phyloP scores from a whole-genome alignment of 2,888 invertebrate genomes.

The Melanchra persicariae region DNA sequence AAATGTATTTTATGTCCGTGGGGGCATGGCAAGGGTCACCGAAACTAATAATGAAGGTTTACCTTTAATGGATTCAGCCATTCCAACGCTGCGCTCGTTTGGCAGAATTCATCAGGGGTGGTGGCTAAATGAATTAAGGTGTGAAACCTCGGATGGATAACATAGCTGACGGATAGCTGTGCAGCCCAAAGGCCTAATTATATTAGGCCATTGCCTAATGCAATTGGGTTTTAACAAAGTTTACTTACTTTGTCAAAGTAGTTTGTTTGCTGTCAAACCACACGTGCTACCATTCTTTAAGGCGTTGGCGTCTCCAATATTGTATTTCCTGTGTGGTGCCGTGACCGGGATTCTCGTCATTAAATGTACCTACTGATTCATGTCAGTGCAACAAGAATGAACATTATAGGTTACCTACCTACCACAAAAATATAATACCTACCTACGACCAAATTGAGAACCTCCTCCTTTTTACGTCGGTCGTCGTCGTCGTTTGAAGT shows the following conservation, averaged over 20 bases:
- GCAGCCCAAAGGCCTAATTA: too few species aligned
- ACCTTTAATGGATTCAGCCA: neutral
- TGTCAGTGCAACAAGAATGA: too few species aligned
- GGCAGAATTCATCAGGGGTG: neutral
- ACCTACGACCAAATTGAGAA: too few species aligned
- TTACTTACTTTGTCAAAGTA: neutral
- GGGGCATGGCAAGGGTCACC: neutral
- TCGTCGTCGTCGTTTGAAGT: too few species aligned
- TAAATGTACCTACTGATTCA: too few species aligned
- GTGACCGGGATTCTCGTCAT: too few species aligned
- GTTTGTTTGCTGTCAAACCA: neutral
- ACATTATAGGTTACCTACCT: too few species aligned
- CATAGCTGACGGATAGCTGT: neutral
- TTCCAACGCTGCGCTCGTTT: neutral
- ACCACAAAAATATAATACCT: too few species aligned
- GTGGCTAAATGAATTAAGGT: slow-evolving; percentile 2
- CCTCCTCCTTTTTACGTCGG: too few species aligned
- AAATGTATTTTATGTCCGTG: neutral
- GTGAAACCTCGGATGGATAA: neutral
- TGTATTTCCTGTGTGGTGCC: too few species aligned
- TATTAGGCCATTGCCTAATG: neutral
- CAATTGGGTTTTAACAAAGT: neutral
- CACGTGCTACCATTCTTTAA: neutral
- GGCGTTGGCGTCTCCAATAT: neutral
- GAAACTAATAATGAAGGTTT: neutral